Evolutionary conservation across 2,888 invertebrate genomes (phyloP).

Genomic region (Heliconius hortense): DNA sequence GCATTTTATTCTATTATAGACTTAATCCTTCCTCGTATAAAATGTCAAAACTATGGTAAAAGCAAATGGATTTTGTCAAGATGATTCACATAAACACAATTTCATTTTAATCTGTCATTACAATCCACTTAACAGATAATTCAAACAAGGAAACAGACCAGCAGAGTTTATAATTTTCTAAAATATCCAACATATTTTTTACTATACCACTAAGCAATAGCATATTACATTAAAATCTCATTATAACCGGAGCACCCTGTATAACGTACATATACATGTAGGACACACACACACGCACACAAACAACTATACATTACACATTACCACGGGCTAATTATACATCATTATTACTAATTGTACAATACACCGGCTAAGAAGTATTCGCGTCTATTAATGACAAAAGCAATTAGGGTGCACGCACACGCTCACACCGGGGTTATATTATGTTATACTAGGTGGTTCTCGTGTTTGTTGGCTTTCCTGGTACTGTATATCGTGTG

Average conservation of each 20-base stretch:
- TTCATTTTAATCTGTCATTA: not conserved
- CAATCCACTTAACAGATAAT: not conserved
- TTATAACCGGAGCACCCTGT: conserved; percentile 27
- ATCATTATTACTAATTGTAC: conserved; percentile 81
- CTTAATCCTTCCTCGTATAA: not conserved
- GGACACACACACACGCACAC: conserved; percentile 44
- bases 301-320: conserved; percentile 52
- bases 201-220: conserved; percentile 5
- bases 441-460: conserved; percentile 22
- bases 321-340: conserved; percentile 71
- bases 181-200: not conserved
- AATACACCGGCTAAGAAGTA: conserved; percentile 78
- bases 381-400: conserved; percentile 81
- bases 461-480: conserved; percentile 36
- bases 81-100: not conserved
- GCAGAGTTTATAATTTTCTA: not conserved
- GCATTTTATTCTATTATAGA: not conserved
- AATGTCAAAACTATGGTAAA: not conserved
- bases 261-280: conserved; percentile 17
- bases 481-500: conserved; percentile 35
- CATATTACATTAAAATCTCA: conserved; percentile 19
- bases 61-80: no score
- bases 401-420: conserved; percentile 78
- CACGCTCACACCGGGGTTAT: conserved; percentile 52
- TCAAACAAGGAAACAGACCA: not conserved